phyloP scores from a whole-genome alignment of 2,797 vertebrate species.

The Cirrhinus molitorella region DNA sequence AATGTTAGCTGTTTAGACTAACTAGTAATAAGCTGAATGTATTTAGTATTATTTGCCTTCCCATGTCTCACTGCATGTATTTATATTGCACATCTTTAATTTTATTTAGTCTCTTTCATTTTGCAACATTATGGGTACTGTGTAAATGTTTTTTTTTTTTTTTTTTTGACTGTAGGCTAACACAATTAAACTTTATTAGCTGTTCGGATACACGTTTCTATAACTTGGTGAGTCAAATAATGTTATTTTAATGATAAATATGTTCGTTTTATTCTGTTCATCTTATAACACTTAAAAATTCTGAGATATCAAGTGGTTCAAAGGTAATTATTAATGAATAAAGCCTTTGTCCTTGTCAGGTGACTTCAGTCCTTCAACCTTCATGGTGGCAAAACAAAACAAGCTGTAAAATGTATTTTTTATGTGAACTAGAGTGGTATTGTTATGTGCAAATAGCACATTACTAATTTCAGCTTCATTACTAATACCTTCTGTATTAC shows the following conservation, averaged over 20 bases:
- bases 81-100: not conserved
- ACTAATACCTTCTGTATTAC: not conserved
- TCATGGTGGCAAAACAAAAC: not conserved
- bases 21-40: conserved; percentile 20
- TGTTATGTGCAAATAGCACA: not conserved
- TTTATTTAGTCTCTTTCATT: not conserved
- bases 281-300: not conserved
- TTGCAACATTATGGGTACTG: not conserved
- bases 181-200: not conserved
- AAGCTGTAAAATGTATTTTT: not conserved
- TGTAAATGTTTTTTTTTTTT: too few relatives aligned
- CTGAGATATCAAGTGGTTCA: not conserved
- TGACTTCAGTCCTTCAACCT: conserved; percentile 14
- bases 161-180: not conserved
- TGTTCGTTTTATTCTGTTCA: not conserved
- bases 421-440: not conserved
- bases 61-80: not conserved
- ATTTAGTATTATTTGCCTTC: conserved; percentile 16
- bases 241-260: not conserved
- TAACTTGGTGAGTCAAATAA: not conserved
- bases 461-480: not conserved
- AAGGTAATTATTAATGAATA: conserved; percentile 3
- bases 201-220: not conserved
- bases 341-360: conserved; percentile 13
- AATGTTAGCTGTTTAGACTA: conserved; percentile 30